Evolutionary conservation across 2,113 vertebrate species (phyloP).

Genomic region (Myxocyprinus asiaticus): DNA sequence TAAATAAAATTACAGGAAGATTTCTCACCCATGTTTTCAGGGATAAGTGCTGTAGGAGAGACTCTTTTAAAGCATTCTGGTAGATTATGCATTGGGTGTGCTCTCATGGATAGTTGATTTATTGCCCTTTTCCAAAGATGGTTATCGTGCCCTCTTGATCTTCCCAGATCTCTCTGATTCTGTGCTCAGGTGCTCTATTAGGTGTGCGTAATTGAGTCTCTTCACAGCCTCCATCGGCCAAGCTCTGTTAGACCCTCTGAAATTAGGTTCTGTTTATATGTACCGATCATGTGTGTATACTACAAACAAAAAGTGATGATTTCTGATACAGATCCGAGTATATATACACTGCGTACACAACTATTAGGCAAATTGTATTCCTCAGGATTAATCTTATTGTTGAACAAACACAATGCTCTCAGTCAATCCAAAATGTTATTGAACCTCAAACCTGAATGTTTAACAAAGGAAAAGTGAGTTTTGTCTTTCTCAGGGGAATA

Average conservation of each 20-base stretch:
- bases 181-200: constrained; percentile 70
- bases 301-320: background rate
- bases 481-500: too few species aligned
- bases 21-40: too few species aligned
- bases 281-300: constrained; percentile 14
- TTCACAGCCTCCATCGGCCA: constrained; percentile 58
- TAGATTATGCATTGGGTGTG: too few species aligned
- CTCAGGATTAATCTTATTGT: too few species aligned
- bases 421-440: too few species aligned
- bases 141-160: constrained; percentile 51
- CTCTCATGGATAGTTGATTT: background rate
- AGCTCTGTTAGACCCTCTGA: constrained; percentile 65
- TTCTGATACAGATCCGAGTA: background rate
- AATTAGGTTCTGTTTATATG: constrained; percentile 57
- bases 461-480: too few species aligned
- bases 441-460: too few species aligned
- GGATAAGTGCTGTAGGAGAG: background rate
- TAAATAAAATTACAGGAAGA: too few species aligned
- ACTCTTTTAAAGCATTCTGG: background rate
- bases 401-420: too few species aligned
- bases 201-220: constrained; percentile 69
- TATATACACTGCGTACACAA: too few species aligned
- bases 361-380: too few species aligned
- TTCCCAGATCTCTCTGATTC: constrained; percentile 47
- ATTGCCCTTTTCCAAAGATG: background rate